Evolutionary conservation across 2,888 invertebrate genomes (phyloP), one percentile per base, ranked within the genome.

Genomic region (Cataglyphis altisquamis): DNA sequence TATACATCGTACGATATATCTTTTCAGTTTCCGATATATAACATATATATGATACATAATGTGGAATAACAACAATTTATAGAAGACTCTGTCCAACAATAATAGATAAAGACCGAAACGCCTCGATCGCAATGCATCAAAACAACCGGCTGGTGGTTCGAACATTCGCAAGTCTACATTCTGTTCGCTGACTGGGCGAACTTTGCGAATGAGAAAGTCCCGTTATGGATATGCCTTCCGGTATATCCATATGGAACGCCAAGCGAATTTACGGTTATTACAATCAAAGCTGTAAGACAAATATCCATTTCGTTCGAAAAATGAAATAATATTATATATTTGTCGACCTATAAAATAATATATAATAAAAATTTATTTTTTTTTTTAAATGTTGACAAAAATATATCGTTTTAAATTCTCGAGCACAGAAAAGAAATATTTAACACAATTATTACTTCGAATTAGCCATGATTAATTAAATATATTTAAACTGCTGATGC

Each of bases 231-330:
- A 72, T 75, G 39, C 73, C 63, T 82, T 32, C 52, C 4, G 25
- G 18, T 39, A 39, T 64, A 39, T 64, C 41, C 25, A 1, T 84
- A 87, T 78, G 68, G 66, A 88, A 83, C 74, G 84, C 82, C 77
- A 15, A 60, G 25, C 10, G 32, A 89, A 89, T 89, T 89, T 89
- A 89, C 84, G 89, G 74, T 89, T 89, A 89, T 89, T 87, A 88
- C 86, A 72, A 81, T 57, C 83, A 87, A 29, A 73, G 63, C 55
- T 77, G 21, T 29, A 36, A 21, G 84, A 84, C 89, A 88, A 89
- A 89, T 89, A 89, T 68, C 66, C 55, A 55, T n/a, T 75, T 41
- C 18, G 48, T 52, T 66, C 55, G 55, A n/a, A 41, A 52, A 68
- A 77, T 73, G 21, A 45, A 15, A 45, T 67, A 10, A 5, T 21